Base-by-base conservation (phyloP, 2,888 invertebrate genomes). In the Drosophila hamatofila region DNA sequence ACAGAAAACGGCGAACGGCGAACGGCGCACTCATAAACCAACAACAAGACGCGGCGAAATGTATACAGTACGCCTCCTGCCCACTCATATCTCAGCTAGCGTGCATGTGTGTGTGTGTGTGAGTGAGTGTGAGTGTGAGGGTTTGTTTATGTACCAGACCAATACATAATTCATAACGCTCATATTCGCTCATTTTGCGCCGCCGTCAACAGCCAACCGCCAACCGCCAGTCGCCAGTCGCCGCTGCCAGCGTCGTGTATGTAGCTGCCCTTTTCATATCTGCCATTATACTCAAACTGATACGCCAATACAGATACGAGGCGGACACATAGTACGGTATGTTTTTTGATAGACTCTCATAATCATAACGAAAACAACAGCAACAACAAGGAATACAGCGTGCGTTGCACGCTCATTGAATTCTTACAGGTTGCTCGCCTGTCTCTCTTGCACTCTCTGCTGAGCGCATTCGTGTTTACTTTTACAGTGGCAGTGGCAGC, bases 151-250 rank as follows among this genome's bases (percentile, higher is more conserved):
- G 69, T 79, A 80, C 75, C 44, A 56, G 65, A 66, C 81, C 83
- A 82, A 80, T 90, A 90, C 89, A 91, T 90, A 91, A 91, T 91
- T 91, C 91, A 91, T 91, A 91, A 89, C 82, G 83, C 91, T 91
- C 90, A 91, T 91, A 91, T 90, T 90, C 86, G 80, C 88, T 87
- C 90, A 88, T 81, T 81, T 88, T 81, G 87, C 81, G 69, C 55
- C 72, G 70, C 54, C 54, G 64, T 68, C 68, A 65, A 55, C 66
- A 71, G 42, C 75, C 73, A 69, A 75, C 74, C 68, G 42, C 75
- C 73, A 69, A 73, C 72, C 67, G 71, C 75, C 59, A n/a, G n/a
- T n/a, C 67, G 41, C 74, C 73, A 68, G 71, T 70, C 67, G 71
- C 73, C 60, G 68, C 70, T 67, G 76, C 59, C 78, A 75, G 54